Base-by-base conservation (phyloP, 2,888 invertebrate species). In the Erebia epiphron region DNA sequence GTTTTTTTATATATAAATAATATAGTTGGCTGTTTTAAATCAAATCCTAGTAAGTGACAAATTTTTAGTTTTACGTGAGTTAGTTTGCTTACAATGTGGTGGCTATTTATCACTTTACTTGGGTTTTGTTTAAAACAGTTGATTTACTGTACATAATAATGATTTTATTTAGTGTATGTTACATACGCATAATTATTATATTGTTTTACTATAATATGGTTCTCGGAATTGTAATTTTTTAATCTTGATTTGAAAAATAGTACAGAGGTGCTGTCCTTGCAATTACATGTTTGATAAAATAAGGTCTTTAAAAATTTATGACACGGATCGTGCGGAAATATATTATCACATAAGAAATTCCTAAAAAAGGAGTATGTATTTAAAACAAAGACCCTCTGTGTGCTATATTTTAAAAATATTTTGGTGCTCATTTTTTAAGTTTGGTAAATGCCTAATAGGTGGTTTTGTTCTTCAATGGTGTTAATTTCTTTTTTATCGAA, bases 401-500 rank as follows among this genome's bases (percentile, higher is more conserved):
- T 70, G 63, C 58, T 64, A 64, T 26, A 67, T 64, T 67, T 21
- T 57, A 50, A 58, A 26, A 56, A 63, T n/a, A 16, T 73, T 72
- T 70, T 73, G 73, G 73, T 73, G 73, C 73, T 73, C 58, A 67
- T 68, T 58, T 70, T 67, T 72, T 70, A 57, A 61, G 49, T 64
- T 73, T 43, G 21, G 54, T 61, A 11, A 18, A 41, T 41, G 46
- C 43, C 21, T 16, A 14, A 18, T 63, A 46, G 21, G 46, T 35
- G 16, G 50, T 49, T 58, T 49, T 13, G 58, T 49, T 67, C 50
- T 67, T 58, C 18, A 60, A 16, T 50, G 67, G 49, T 60, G 60
- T 67, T 67, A 61, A 41, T 60, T 67, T 49, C 52, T 58, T 61
- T 61, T 43, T 41, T 16, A 43, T 66, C 49, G 52, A 67, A 67